Percentiles rank a stretch among this genome's conserved stretches.
These are phyloP conservation scores for Chunga burmeisteri DNA, from an alignment of 2,113 vertebrate species.

Conservation along the genomic window DNA sequence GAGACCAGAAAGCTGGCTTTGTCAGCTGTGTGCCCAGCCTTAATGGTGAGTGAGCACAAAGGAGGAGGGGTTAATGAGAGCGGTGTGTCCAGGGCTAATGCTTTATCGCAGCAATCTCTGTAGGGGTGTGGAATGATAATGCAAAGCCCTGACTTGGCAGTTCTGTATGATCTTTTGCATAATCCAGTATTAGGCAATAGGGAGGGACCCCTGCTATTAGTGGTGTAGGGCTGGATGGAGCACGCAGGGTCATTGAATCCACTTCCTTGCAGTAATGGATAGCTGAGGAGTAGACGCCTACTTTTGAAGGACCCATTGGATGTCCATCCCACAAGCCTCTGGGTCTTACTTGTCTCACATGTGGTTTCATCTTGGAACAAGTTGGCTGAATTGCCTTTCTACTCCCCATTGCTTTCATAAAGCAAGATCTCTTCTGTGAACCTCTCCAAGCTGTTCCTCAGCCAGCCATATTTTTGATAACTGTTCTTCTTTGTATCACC, in stretches of 20 bases:
- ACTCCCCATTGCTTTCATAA: neutral
- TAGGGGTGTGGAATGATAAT: slow-evolving; percentile 1
- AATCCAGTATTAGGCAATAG: slow-evolving; percentile 1
- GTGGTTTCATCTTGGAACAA: neutral
- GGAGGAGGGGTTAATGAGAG: slow-evolving; percentile 2
- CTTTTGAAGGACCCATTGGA: neutral
- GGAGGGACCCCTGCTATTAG: slow-evolving; percentile 14
- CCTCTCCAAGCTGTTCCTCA: neutral
- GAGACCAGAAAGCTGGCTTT: neutral
- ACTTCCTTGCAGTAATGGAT: neutral
- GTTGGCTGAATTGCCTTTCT: neutral
- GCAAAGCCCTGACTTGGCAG: slow-evolving; percentile 38
- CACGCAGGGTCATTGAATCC: neutral
- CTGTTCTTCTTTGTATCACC: neutral
- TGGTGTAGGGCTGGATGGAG: neutral
- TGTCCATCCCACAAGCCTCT: neutral
- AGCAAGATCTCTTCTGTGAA: neutral
- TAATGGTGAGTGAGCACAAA: neutral
- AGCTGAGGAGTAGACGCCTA: neutral
- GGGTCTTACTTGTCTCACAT: neutral
- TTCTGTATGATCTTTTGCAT: slow-evolving; percentile 5
- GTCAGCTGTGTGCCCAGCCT: neutral
- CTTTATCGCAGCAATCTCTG: neutral
- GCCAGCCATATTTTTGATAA: neutral
- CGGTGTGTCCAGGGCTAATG: neutral